Conservation (phyloP, 2,113 vertebrate species). For the Alethe castanea region DNA sequence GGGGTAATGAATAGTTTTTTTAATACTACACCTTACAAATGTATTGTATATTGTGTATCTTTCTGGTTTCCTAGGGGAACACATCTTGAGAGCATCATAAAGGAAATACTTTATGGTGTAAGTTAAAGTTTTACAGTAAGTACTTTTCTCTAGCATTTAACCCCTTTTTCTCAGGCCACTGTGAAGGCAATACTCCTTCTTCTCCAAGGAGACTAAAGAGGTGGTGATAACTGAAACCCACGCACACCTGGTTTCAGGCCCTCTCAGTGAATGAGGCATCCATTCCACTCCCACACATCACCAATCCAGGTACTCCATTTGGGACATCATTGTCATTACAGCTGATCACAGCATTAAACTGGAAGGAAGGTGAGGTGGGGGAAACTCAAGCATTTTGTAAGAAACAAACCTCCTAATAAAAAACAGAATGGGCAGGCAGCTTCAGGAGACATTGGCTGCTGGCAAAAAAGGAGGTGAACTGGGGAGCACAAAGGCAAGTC, state of each 20-base stretch:
- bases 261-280: background rate
- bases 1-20: background rate
- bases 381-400: background rate
- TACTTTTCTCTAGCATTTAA: background rate
- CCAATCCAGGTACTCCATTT: fast-evolving
- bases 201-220: background rate
- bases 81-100: background rate
- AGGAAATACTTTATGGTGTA: background rate
- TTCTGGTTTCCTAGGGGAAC: background rate
- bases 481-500: background rate
- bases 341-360: background rate
- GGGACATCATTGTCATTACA: background rate
- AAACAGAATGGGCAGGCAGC: background rate
- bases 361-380: fast-evolving
- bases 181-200: background rate
- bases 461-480: background rate
- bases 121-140: background rate
- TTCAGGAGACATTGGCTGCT: background rate
- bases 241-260: fast-evolving
- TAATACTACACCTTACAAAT: background rate
- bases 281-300: fast-evolving
- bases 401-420: background rate
- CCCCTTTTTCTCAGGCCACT: background rate
- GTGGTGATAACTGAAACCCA: background rate
- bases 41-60: background rate